Evolutionary conservation across 2,888 invertebrate genomes (phyloP), one percentile per base, ranked within the genome.

Genomic region (Onchidella celtica): DNA sequence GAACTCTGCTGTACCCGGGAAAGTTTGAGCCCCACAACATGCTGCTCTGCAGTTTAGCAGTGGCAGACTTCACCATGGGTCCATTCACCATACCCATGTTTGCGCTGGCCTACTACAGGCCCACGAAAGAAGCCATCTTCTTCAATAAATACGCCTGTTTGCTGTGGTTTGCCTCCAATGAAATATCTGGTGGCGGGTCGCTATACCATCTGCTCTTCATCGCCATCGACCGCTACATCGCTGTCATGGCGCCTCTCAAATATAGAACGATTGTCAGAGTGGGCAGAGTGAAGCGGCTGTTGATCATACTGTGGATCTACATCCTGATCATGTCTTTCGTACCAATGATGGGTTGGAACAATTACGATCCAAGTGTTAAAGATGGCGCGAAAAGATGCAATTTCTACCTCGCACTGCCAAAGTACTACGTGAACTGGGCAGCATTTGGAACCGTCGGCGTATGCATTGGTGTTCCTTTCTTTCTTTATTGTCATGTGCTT

Each of bases 311-410:
- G 14, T 72, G 72, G 72, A 3, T 55, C 17, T 57, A 55, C 29
- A 55, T 57, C 2, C 17, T 57, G 27, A 3, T 69, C 14, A 6
- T 69, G 24, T 3, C 40, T 3, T 69, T 69, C 17, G 27, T 69
- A 6, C 69, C 69, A 3, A 69, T 69, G 69, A 69, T 69, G 69
- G 69, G 69, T 6, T 69, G 38, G 69, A 69, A 69, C 17, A 72
- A 72, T n/a, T 72, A 72, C 17, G n/a, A 72, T 34, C 11, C 55
- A 27, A 21, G 3, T 3, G 21, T 72, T 14, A 14, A 1, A 0
- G 14, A 6, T 4, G 55, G 47, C n/a, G 2, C 57, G 17, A 1
- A 1, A 0, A 27, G 72, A 17, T 69, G 69, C 27, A 69, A 69
- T 24, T 69, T 14, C 29, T 69, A 11, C 40, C 24, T 4, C 3